These are phyloP conservation scores for Ianthella basta DNA, from an alignment of 37 sponge, comb jelly and placozoan species.

Conservation along the genomic window DNA sequence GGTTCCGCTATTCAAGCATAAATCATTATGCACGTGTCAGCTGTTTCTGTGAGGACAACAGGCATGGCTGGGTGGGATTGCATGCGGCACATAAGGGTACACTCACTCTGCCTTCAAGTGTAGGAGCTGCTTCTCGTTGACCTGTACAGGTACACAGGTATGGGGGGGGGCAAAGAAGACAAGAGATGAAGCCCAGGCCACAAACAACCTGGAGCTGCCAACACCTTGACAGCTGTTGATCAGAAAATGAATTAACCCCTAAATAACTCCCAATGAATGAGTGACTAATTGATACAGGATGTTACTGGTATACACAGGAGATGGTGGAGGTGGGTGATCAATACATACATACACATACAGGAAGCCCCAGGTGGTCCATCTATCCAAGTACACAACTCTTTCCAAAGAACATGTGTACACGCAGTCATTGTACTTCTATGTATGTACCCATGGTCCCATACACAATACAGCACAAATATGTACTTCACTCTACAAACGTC, in stretches of 20 bases:
- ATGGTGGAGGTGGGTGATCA: too few species aligned
- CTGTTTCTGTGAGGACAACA: too few species aligned
- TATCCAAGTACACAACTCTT: neutral
- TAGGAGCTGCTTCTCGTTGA: constrained; percentile 62
- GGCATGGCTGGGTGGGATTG: neutral
- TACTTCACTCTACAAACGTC: too few species aligned
- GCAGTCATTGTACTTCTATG: too few species aligned
- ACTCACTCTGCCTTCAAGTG: constrained; percentile 67
- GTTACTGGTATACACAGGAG: constrained; percentile 11
- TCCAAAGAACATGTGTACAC: too few species aligned
- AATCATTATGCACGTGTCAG: too few species aligned
- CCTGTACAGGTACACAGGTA: constrained; percentile 19
- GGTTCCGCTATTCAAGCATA: too few species aligned
- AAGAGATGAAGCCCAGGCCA: neutral
- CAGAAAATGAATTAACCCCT: neutral
- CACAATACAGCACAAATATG: too few species aligned
- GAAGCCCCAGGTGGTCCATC: neutral
- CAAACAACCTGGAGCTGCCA: neutral
- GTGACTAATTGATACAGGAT: neutral
- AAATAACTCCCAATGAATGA: too few species aligned
- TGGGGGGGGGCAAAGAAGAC: neutral
- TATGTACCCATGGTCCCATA: too few species aligned
- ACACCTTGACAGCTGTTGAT: neutral
- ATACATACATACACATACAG: constrained; percentile 29
- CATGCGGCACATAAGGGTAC: neutral